phyloP scores from a whole-genome alignment of 2,888 invertebrate genomes.

The Mimas tiliae region DNA sequence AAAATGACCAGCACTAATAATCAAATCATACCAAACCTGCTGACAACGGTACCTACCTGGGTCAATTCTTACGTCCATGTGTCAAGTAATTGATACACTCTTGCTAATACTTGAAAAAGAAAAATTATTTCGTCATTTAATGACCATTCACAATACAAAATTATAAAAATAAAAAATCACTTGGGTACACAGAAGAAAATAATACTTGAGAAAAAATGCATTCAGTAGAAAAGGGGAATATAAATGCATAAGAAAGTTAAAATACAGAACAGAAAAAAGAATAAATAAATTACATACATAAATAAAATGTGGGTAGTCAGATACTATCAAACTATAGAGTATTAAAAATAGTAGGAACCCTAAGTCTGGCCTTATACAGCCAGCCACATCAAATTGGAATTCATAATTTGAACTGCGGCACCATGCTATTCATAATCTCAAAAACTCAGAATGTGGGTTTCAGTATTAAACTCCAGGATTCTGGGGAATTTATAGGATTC shows the following conservation, averaged over 20 bases:
- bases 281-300: neutral
- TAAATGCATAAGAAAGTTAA: neutral
- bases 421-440: too few relatives aligned
- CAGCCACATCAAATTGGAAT: too few relatives aligned
- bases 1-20: constrained; percentile 53
- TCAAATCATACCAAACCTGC: constrained; percentile 38
- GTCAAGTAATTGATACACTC: constrained; percentile 29
- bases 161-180: constrained; percentile 2
- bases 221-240: neutral
- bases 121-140: constrained; percentile 4
- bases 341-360: neutral
- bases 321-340: neutral
- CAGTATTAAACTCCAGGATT: too few relatives aligned
- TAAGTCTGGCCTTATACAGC: too few relatives aligned
- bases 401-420: too few relatives aligned
- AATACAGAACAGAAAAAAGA: neutral
- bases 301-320: constrained; percentile 9
- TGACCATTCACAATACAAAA: constrained; percentile 14
- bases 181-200: neutral
- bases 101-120: constrained; percentile 35
- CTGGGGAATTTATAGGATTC: too few relatives aligned
- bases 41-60: constrained; percentile 41
- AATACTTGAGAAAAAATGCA: constrained; percentile 8
- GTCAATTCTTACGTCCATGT: constrained; percentile 34
- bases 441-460: too few relatives aligned